Evolutionary conservation across 2,797 vertebrate species (phyloP), one percentile per base, ranked within the genome.

Genomic region (Nannoperca australis): DNA sequence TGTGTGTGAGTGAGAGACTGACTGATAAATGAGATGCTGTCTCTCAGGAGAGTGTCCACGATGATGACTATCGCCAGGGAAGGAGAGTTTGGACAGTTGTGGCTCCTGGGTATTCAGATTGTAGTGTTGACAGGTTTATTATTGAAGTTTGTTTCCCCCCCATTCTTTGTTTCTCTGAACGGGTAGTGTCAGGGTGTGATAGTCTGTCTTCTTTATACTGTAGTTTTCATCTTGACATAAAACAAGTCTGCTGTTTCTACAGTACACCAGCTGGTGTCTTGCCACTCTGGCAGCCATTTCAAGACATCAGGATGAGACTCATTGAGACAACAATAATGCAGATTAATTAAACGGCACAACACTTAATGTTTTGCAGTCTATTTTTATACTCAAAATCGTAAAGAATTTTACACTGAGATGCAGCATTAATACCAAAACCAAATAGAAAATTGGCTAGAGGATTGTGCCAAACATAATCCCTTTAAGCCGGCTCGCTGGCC

Each of bases 101-200:
- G 85, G 77, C 89, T 93, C 86, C 85, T 70, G 90, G 91, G 92
- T 89, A 89, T 92, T 92, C 82, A 90, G 87, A 88, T 90, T 70
- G 77, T 77, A 88, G 83, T 91, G 90, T 91, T 93, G 92, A 93
- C 91, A 92, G 87, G 86, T 93, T 93, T 92, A 92, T 94, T 91
- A 93, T 87, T 89, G 85, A 91, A 88, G 85, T 88, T 89, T 85
- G 58, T 79, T 53, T 40, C 11, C 8, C 12, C 55, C 34, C 24
- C 18, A 36, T 62, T 59, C 68, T 63, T 78, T 78, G 76, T 83
- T 65, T 70, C 59, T 51, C 62, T 70, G 85, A 80, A 78, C 60
- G 36, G 55, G 74, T 82, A 59, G 80, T 82, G 83, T 90, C 73
- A 65, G 67, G 62, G 72, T 82, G 81, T 59, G 76, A 87, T 85